phyloP scores from a whole-genome alignment of 2,797 vertebrate species.

The Distichodus sexfasciatus region DNA sequence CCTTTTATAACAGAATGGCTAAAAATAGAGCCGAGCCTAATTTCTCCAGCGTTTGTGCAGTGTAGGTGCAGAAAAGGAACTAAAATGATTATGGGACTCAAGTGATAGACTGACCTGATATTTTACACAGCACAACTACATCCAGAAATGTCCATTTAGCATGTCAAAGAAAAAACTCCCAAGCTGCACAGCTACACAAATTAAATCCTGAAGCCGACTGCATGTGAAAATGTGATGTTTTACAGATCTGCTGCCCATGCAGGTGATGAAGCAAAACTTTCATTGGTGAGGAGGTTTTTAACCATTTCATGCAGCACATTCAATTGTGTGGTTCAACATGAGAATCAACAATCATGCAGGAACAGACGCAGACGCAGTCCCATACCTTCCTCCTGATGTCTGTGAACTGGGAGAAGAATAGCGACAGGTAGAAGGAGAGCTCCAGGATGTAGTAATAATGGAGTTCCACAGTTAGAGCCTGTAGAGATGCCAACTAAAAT shows the following conservation, averaged over 20 bases:
- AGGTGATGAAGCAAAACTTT: neutral
- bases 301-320: too few species aligned
- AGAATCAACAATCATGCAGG: too few species aligned
- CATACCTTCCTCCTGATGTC: slow-evolving; percentile 99
- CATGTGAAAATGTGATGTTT: neutral
- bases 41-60: too few species aligned
- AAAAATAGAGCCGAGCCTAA: too few species aligned
- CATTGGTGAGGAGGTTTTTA: neutral
- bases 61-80: slow-evolving; percentile 3
- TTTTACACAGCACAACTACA: slow-evolving; percentile 1
- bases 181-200: too few species aligned
- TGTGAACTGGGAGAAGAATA: slow-evolving; percentile 96
- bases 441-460: slow-evolving; percentile 97
- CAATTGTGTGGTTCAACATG: too few species aligned
- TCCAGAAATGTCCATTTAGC: too few species aligned
- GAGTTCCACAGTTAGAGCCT: slow-evolving; percentile 92
- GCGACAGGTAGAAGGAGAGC: slow-evolving; percentile 95
- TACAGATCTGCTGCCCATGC: neutral
- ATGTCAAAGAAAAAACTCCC: too few species aligned
- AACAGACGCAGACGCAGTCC: slow-evolving; percentile 1
- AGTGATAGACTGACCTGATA: neutral
- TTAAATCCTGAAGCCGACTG: too few species aligned
- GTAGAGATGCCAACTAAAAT: slow-evolving; percentile 52
- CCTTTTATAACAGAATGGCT: slow-evolving; percentile 1
- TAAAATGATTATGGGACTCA: too few species aligned